Conservation (phyloP, 2,113 vertebrate species). For the Asarcornis scutulata region DNA sequence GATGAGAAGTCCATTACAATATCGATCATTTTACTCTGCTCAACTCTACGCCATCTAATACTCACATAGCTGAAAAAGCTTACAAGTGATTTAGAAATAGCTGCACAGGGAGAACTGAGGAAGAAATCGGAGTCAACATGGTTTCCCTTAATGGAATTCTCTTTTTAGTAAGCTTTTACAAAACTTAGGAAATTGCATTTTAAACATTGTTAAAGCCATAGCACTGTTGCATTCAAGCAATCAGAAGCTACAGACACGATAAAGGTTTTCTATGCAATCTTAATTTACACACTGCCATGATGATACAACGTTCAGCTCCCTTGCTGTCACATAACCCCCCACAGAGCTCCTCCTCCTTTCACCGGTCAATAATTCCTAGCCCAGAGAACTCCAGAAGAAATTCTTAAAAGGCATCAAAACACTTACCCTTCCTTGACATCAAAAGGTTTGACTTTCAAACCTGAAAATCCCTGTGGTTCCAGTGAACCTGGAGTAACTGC, state of each 20-base stretch:
- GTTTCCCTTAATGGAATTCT: slow-evolving; percentile 43
- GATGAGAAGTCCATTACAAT: slow-evolving; percentile 53
- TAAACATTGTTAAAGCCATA: not conserved
- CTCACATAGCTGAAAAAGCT: not conserved
- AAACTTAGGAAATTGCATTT: slow-evolving; percentile 27
- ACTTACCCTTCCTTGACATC: not conserved
- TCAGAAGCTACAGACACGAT: not conserved
- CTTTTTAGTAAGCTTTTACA: slow-evolving; percentile 7
- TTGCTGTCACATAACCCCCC: not conserved
- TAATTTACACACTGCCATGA: not conserved
- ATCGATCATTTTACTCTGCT: slow-evolving; percentile 35
- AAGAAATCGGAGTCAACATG: not conserved
- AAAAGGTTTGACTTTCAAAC: not conserved
- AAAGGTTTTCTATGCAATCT: slow-evolving; percentile 30
- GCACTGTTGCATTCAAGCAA: not conserved
- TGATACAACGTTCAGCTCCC: not conserved
- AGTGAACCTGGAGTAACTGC: not conserved
- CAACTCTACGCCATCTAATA: not conserved
- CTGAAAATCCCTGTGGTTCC: not conserved
- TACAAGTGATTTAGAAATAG: slow-evolving; percentile 37
- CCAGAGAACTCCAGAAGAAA: not conserved
- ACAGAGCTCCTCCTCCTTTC: not conserved
- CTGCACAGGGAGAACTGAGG: not conserved
- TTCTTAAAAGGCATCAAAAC: not conserved
- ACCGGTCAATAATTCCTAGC: not conserved